These are phyloP conservation scores for Lipophrys pholis DNA, from an alignment of 2,113 vertebrate species.

Conservation along the genomic window DNA sequence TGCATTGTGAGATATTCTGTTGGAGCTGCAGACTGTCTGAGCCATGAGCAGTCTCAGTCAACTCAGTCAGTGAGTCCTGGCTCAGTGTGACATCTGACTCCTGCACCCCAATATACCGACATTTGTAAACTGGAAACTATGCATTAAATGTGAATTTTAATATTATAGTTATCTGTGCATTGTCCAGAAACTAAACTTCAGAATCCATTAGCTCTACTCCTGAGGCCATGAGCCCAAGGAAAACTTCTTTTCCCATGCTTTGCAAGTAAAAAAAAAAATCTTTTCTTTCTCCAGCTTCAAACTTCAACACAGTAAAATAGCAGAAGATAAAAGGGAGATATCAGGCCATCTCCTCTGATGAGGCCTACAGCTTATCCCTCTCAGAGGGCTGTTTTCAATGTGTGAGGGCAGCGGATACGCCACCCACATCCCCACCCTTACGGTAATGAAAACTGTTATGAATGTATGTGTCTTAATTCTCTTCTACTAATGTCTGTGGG, in stretches of 20 bases:
- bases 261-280: neutral
- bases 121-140: too few relatives aligned
- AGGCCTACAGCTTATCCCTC: slow-evolving; percentile 51
- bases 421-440: slow-evolving; percentile 66
- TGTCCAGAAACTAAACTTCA: too few relatives aligned
- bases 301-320: neutral
- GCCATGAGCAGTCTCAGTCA: too few relatives aligned
- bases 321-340: slow-evolving; percentile 35
- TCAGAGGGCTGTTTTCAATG: slow-evolving; percentile 47
- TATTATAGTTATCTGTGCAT: too few relatives aligned
- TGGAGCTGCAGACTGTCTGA: too few relatives aligned
- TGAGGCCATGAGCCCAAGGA: neutral
- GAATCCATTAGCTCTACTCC: too few relatives aligned
- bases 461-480: slow-evolving; percentile 86
- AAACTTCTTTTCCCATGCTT: slow-evolving; percentile 19
- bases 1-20: too few relatives aligned
- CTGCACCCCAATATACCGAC: too few relatives aligned
- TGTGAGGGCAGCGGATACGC: slow-evolving; percentile 73
- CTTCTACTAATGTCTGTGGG: slow-evolving; percentile 80
- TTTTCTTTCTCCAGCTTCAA: neutral
- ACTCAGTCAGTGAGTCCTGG: too few relatives aligned
- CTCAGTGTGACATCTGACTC: too few relatives aligned
- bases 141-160: too few relatives aligned
- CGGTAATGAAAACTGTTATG: slow-evolving; percentile 84
- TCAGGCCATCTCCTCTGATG: slow-evolving; percentile 49